These are phyloP conservation scores for Amblyjoppa fuscipennis DNA, from an alignment of 2,888 invertebrate species.

Conservation along the genomic window DNA sequence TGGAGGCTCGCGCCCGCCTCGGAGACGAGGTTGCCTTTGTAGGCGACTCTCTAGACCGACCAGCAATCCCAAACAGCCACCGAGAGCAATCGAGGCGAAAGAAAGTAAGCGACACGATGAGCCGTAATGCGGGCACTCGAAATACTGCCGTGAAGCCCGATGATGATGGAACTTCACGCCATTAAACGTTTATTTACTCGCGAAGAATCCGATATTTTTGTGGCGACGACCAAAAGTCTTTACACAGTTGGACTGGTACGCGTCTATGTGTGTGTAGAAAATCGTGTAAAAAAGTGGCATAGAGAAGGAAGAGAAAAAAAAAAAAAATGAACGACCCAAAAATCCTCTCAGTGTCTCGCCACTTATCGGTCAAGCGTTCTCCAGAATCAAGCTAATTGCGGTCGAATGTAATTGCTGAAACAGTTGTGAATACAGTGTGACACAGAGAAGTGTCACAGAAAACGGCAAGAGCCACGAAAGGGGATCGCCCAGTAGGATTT, in stretches of 20 bases:
- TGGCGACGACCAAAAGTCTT: not conserved
- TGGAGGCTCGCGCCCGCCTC: conserved; percentile 43
- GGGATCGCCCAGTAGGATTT: not conserved
- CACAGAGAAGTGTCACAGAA: conserved; percentile 22
- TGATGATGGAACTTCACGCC: conserved; percentile 9
- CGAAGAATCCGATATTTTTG: not conserved
- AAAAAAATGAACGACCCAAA: conserved; percentile 19
- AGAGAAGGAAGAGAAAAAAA: not conserved
- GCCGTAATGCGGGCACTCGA: conserved; percentile 23
- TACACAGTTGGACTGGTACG: not conserved
- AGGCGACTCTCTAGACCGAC: conserved; percentile 45
- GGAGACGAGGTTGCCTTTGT: conserved; percentile 49
- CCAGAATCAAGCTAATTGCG: conserved; percentile 25
- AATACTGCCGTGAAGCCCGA: not conserved
- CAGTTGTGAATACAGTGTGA: conserved; percentile 53
- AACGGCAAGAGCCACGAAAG: not conserved
- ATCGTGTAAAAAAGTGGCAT: not conserved
- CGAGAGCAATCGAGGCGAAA: conserved; percentile 32
- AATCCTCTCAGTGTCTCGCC: conserved; percentile 34
- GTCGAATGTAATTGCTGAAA: conserved; percentile 44
- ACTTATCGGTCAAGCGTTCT: conserved; percentile 32
- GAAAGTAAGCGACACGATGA: conserved; percentile 11
- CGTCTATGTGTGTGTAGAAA: not conserved
- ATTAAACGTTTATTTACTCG: not conserved
- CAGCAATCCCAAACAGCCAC: conserved; percentile 23